Percentiles rank a stretch among this genome's conserved stretches.
Evolutionary conservation across 2,113 vertebrate genomes (phyloP).

Genomic region (Antigone vipio): DNA sequence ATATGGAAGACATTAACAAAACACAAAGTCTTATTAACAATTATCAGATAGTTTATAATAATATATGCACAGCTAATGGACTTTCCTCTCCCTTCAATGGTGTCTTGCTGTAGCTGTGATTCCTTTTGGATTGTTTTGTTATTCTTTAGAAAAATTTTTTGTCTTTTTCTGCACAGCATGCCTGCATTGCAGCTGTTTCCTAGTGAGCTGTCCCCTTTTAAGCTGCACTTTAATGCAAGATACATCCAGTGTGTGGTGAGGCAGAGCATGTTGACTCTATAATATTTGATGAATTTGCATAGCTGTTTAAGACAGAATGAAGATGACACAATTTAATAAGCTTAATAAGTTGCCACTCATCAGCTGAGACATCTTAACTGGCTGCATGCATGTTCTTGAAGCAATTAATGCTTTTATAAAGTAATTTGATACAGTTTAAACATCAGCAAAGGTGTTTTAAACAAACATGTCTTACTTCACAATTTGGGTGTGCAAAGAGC

Average conservation of each 20-base stretch:
- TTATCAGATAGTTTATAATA: background rate
- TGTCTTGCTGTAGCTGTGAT: background rate
- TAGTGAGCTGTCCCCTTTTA: background rate
- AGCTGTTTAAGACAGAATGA: background rate
- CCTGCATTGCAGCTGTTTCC: background rate
- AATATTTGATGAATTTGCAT: background rate
- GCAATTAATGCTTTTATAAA: background rate
- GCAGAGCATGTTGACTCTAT: background rate
- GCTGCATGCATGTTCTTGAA: background rate
- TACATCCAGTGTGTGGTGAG: background rate
- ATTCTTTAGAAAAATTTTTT: background rate
- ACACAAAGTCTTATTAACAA: background rate
- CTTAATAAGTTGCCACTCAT: constrained; percentile 29
- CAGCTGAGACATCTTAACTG: background rate
- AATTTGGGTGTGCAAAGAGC: background rate
- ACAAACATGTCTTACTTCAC: background rate
- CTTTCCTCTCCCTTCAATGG: background rate
- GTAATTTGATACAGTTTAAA: background rate
- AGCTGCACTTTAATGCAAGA: background rate
- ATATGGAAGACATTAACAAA: background rate
- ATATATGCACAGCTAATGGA: background rate
- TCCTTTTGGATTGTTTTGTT: background rate
- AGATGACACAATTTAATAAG: background rate
- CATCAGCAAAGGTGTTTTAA: background rate
- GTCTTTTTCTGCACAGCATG: background rate